phyloP scores from a whole-genome alignment of 2,797 vertebrate species.

The Poecilia gillii region DNA sequence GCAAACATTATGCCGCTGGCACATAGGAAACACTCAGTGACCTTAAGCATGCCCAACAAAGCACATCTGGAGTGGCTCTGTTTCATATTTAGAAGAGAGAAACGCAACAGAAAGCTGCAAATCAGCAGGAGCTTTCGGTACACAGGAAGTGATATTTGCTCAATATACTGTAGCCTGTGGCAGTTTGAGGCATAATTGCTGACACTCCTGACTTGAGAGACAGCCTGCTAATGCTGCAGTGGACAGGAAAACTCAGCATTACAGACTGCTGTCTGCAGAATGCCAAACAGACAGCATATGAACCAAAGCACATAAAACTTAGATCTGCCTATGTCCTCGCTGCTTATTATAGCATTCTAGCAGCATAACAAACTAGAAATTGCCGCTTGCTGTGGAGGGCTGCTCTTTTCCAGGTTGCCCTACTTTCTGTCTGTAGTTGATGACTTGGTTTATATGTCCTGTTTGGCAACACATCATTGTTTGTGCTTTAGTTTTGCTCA shows the following conservation, averaged over 20 bases:
- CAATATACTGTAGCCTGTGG: conserved; percentile 68
- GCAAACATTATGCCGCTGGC: conserved; percentile 52
- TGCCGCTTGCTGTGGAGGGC: conserved; percentile 54
- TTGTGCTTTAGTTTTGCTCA: conserved; percentile 36
- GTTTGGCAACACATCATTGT: conserved; percentile 57
- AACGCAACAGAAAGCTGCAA: conserved; percentile 50
- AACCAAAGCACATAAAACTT: conserved; percentile 54
- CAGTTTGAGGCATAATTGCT: conserved; percentile 69
- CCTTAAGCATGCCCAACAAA: conserved; percentile 54
- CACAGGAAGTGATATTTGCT: conserved; percentile 71
- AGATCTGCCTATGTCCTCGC: conserved; percentile 50
- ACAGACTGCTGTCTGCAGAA: conserved; percentile 63
- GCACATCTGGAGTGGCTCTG: conserved; percentile 61
- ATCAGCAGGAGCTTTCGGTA: conserved; percentile 47
- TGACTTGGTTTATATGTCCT: conserved; percentile 68
- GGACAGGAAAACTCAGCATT: conserved; percentile 59
- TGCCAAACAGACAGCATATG: conserved; percentile 36
- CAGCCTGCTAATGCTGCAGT: conserved; percentile 49
- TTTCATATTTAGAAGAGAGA: conserved; percentile 43
- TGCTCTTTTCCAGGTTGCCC: conserved; percentile 65
- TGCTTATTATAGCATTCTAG: conserved; percentile 58
- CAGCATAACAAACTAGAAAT: conserved; percentile 57
- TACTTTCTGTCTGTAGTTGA: conserved; percentile 70
- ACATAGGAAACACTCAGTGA: conserved; percentile 53
- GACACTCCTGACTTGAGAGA: conserved; percentile 56